Conservation (phyloP, 2,888 invertebrate genomes). For the Zaprionus obscuricornis region DNA sequence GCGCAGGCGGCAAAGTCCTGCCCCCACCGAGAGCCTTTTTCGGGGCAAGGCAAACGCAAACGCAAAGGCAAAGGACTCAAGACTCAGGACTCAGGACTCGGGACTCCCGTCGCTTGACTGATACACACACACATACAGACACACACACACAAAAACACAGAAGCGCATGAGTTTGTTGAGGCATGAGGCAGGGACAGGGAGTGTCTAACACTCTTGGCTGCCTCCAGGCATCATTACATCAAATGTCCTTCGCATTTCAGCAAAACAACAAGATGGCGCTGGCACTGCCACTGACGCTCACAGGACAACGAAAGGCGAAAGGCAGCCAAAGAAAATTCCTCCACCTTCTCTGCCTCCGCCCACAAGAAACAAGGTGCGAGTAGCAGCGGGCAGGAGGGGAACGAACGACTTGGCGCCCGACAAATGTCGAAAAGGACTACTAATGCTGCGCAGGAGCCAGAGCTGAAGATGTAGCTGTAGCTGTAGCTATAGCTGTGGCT, state of each 20-base stretch:
- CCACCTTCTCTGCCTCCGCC: background rate
- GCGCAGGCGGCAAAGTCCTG: constrained; percentile 56
- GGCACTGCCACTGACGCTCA: constrained; percentile 34
- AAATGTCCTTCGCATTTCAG: constrained; percentile 80
- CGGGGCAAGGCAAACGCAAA: too few relatives aligned
- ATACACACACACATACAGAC: constrained; percentile 29
- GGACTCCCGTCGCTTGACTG: constrained; percentile 48
- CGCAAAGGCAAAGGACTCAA: constrained; percentile 41
- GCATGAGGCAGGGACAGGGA: too few relatives aligned
- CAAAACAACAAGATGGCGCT: constrained; percentile 79
- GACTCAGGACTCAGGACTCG: constrained; percentile 43
- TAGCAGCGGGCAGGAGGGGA: constrained; percentile 2
- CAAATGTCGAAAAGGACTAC: constrained; percentile 66
- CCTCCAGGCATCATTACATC: constrained; percentile 80
- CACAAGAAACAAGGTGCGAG: constrained; percentile 52
- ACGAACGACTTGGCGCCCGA: constrained; percentile 68
- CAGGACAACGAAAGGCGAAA: constrained; percentile 32
- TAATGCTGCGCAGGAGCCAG: constrained; percentile 43
- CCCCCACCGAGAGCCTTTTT: constrained; percentile 47
- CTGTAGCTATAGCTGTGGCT: too few relatives aligned
- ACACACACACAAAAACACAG: constrained; percentile 5
- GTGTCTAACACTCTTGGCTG: constrained; percentile 55
- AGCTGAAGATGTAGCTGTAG: constrained; percentile 19
- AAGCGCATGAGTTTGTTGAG: too few relatives aligned
- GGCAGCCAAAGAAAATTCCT: constrained; percentile 63